Base-by-base conservation (phyloP, 2,888 invertebrate species). In the Andrena hattorfiana region DNA sequence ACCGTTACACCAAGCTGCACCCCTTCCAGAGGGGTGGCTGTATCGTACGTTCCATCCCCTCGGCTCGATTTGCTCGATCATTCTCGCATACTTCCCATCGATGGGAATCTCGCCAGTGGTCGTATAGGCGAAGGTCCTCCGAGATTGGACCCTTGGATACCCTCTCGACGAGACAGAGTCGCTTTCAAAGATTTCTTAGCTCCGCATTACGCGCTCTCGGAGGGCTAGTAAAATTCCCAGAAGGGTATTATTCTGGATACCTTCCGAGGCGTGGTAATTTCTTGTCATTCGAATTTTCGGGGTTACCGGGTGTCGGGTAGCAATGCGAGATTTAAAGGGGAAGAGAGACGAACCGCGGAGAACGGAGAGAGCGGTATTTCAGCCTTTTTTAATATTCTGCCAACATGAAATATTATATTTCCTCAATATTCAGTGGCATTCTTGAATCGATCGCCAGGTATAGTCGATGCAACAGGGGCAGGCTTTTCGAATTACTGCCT, bases 351-450 rank as follows among this genome's bases (percentile, higher is more conserved):
- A 59, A 75, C 63, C 74, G 48, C 20, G 35, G 7, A 1, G 2
- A 0, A 4, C n/a, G 1, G n/a, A 7, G 42, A 35, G 10, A 23
- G 13, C 26, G 23, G 23, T 2, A 26, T 30, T 10, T 26, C 20
- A 32, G 51, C 60, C 71, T 77, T 80, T 80, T 80, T 77, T 71
- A 77, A 71, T 80, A 80, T 67, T 67, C 60, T 23, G 0, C 35
- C 23, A 2, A 20, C 63, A 20, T 28, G 42, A 42, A 16, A 30
- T 10, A 66, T 42, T 35, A 60, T 80, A 71, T 77, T 54, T 71
- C 77, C 62, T 49, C 30, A 51, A 66, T 67, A 80, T 81, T 71
- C 75, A 72, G 71, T 48, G 60, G 62, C 66, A 49, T 63, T 62
- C 66, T 69, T 35, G 73, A 70, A 80, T 64, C 78, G 70, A 77